Evolutionary conservation across 92 coral and sea anemone species (phyloP).

Genomic region (Siderastrea radians): DNA sequence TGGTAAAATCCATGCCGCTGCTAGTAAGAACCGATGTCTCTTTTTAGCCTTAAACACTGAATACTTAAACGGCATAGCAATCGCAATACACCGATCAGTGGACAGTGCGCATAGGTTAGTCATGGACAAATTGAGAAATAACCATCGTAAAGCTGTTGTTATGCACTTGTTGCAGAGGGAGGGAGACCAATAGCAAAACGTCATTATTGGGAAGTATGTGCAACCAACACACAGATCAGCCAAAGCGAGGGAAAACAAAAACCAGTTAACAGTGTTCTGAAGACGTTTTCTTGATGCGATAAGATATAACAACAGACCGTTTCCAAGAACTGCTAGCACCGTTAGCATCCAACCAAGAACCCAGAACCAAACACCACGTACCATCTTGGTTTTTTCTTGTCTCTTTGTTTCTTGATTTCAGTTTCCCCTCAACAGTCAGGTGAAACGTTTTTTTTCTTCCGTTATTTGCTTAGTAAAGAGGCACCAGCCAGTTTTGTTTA

Average conservation of each 20-base stretch:
- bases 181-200: neutral
- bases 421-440: too few species aligned
- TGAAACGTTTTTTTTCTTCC: too few species aligned
- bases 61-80: conserved; percentile 65
- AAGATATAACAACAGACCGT: neutral
- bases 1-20: conserved; percentile 55
- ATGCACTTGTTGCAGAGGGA: conserved; percentile 12
- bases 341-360: too few species aligned
- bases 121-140: conserved; percentile 29
- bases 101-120: conserved; percentile 64
- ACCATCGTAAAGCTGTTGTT: conserved; percentile 1
- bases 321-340: too few species aligned
- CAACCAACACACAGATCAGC: conserved; percentile 37
- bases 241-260: conserved; percentile 22
- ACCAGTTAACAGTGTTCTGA: conserved; percentile 13
- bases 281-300: conserved; percentile 15
- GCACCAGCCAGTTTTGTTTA: too few species aligned
- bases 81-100: conserved; percentile 76
- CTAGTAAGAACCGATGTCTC: conserved; percentile 50
- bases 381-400: too few species aligned
- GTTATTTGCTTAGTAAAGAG: too few species aligned
- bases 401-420: too few species aligned
- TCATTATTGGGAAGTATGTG: neutral
- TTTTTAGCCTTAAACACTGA: conserved; percentile 35
- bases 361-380: too few species aligned